Evolutionary conservation across 2,113 vertebrate species (phyloP), one percentile per base, ranked within the genome.

Genomic region (Galeopterus variegatus): DNA sequence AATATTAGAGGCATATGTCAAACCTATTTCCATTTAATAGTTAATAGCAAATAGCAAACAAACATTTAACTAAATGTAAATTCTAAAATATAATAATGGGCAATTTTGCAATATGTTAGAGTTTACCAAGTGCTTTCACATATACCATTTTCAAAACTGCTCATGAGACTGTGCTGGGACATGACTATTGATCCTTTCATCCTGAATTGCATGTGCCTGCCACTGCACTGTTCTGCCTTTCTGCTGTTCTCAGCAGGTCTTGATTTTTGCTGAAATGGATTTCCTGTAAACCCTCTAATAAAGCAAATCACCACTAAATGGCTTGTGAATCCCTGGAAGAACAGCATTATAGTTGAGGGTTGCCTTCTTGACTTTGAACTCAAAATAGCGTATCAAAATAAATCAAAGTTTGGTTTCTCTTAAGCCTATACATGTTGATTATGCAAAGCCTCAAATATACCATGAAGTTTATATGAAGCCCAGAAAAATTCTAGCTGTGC

Each of bases 281-380:
- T 94, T 95, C 56, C 88, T 93, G 31, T 80, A 81, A 93, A 60
- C 56, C 28, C 7, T 89, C 88, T 33, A 82, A 33, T 52, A 88
- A 77, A 91, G 65, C 67, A 93, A 93, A 73, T 95, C 67, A 89
- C 72, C 73, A 76, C 58, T 64, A 89, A 93, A 48, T 80, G 54
- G 72, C 26, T 6, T 88, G 5, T 45, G 65, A 93, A 81, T 90
- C 94, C 76, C 86, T 94, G 17, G 45, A 89, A 86, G 79, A 93
- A 48, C 26, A 62, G 77, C 67, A 11, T 24, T 65, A 56, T 85
- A 81, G 77, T 33, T 85, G 89, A 95, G 67, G 48, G 24, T 56
- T 95, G 41, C 45, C 50, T 87, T 93, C 77, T 70, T 97, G 82
- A 77, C 90, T 95, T 88, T 93, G 72, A 60, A 58, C 70, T 75